phyloP scores from a whole-genome alignment of 2,113 vertebrate genomes.

The Cynopterus brachyotis region DNA sequence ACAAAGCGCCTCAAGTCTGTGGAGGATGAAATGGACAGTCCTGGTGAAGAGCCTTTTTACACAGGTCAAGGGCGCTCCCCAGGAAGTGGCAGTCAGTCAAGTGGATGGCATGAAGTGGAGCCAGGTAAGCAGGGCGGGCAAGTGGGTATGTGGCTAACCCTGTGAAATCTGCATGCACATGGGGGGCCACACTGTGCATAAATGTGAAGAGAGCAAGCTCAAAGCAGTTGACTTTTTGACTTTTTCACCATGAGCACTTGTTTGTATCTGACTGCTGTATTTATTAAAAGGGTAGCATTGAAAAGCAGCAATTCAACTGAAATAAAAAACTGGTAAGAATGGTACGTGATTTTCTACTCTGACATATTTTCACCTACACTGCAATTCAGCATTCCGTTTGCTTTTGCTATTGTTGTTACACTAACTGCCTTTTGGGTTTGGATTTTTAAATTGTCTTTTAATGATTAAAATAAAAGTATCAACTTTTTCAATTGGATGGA shows the following conservation, averaged over 20 bases:
- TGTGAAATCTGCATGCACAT: rapidly evolving
- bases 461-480: neutral
- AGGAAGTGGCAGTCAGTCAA: slow-evolving; percentile 95
- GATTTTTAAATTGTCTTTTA: neutral
- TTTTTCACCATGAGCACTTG: rapidly evolving
- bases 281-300: neutral
- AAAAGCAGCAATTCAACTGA: neutral
- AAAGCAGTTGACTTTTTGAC: neutral
- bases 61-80: slow-evolving; percentile 96
- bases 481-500: neutral
- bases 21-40: slow-evolving; percentile 99
- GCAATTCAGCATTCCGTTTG: rapidly evolving
- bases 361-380: neutral
- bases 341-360: rapidly evolving
- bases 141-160: neutral
- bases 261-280: neutral
- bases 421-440: neutral
- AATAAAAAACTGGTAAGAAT: neutral
- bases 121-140: slow-evolving; percentile 87
- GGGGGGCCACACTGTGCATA: rapidly evolving
- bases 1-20: slow-evolving; percentile 99
- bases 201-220: neutral
- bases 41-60: slow-evolving; percentile 97
- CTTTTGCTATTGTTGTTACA: neutral
- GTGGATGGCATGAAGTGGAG: slow-evolving; percentile 99